These are phyloP conservation scores for Tachycineta bicolor DNA, from an alignment of 2,113 vertebrate species.

Conservation along the genomic window DNA sequence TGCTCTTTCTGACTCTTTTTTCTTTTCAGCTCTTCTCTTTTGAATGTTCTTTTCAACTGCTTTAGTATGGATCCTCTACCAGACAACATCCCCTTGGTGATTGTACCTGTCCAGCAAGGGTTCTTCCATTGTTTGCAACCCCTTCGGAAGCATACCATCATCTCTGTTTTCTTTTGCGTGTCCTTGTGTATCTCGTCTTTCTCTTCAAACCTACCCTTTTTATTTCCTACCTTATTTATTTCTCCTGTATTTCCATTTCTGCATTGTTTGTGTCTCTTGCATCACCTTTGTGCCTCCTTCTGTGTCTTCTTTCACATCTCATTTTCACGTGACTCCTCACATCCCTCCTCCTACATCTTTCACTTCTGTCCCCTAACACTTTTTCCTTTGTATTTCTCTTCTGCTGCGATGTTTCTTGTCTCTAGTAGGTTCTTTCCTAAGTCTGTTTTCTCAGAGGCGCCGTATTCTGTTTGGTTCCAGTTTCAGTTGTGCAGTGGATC, in stretches of 20 bases:
- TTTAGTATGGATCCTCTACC: not conserved
- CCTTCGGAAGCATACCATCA: not conserved
- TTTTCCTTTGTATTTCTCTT: not conserved
- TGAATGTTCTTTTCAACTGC: not conserved
- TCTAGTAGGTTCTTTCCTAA: not conserved
- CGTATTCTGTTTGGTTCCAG: not conserved
- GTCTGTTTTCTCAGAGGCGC: not conserved
- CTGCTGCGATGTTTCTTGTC: not conserved
- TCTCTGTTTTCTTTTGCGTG: not conserved
- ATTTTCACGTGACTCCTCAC: not conserved
- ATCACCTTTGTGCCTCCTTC: not conserved
- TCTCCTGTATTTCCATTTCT: not conserved
- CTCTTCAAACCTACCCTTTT: not conserved
- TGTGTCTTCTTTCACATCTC: not conserved
- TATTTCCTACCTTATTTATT: no score
- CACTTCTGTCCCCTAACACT: not conserved
- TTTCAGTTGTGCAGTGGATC: not conserved
- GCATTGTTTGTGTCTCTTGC: not conserved
- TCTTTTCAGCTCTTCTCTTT: not conserved
- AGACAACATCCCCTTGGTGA: not conserved
- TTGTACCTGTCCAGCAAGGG: rapidly evolving
- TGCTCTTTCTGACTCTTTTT: not conserved
- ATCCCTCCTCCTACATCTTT: not conserved
- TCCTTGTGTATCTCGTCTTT: not conserved
- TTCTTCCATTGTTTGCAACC: not conserved